Conservation (phyloP, 2,797 vertebrate genomes). For the Gymnothorax reevesii region DNA sequence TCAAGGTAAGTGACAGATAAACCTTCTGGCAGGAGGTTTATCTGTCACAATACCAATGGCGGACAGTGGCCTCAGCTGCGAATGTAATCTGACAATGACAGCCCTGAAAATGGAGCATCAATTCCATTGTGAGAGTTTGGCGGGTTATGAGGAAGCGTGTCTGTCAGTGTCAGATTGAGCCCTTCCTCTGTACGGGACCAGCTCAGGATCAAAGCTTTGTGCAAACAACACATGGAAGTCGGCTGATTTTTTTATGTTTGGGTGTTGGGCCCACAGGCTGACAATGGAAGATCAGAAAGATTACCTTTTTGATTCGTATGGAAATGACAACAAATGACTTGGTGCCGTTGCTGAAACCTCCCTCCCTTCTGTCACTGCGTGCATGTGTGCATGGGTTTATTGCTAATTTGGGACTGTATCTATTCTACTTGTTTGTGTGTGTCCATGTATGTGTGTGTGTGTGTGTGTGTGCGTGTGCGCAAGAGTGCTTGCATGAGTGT, state of each 20-base stretch:
- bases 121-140: not conserved
- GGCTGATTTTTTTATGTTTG: constrained; percentile 17
- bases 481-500: not conserved
- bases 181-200: not conserved
- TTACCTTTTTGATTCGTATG: constrained; percentile 18
- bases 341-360: constrained; percentile 10
- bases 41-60: constrained; percentile 29
- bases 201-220: not conserved
- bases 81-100: constrained; percentile 24
- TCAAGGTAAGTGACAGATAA: no score
- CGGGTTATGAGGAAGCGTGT: constrained; percentile 14
- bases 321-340: constrained; percentile 14
- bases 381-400: not conserved
- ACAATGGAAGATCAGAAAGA: constrained; percentile 9
- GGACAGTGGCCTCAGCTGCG: constrained; percentile 17
- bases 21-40: not conserved
- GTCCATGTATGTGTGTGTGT: not conserved
- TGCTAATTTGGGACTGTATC: not conserved
- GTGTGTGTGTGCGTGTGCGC: not conserved
- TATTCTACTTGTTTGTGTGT: not conserved
- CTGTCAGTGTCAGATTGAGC: not conserved
- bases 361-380: constrained; percentile 13
- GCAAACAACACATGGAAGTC: not conserved
- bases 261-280: not conserved
- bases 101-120: constrained; percentile 7